Base-by-base conservation (phyloP, 92 coral and sea anemone species). In the Micromussa lordhowensis region DNA sequence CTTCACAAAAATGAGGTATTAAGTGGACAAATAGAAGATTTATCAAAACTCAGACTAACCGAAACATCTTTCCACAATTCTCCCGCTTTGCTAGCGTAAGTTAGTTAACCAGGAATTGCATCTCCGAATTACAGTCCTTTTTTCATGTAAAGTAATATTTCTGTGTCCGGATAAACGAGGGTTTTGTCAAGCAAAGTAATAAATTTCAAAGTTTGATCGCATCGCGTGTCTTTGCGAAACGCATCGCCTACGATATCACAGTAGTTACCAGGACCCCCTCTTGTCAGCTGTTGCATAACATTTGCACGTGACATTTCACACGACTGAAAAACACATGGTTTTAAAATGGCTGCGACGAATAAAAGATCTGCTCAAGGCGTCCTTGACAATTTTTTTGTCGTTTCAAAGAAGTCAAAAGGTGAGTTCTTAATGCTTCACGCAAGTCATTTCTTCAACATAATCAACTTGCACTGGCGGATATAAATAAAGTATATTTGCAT, bases 351-450 rank as follows among this genome's bases (percentile, higher is more conserved):
- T 15, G 19, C 28, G 83, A 54, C 61, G 30, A 77, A 48, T 48
- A 79, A 79, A 57, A 79, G 55, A 79, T 17, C 72, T 79, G 16
- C 30, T 34, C 83, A 79, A 79, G 88, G 88, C 79, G 55, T 72
- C 81, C 51, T 84, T 38, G 88, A 84, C 34, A 72, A 84, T 72
- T 84, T 84, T 29, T 84, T 83, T 22, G 79, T 69, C 34, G 79
- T 72, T 72, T 44, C 88, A 84, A 83, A 83, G 87, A 69, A 44
- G 79, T 69, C 87, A 68, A 84, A 84, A 84, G 88, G 81, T 72
- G 81, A 84, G 81, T 84, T 54, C 31, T 83, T 64, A 26, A 71
- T 71, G 69, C 75, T 83, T 84, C 34, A 49, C n/a, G n/a, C 70
- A 63, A 14, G 29, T 19, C 70, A 63, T 19, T 19, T 63, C 28